A percentile compares a stretch with the other conserved stretches of the same genome.
Evolutionary conservation across 2,113 vertebrate genomes (phyloP).

Genomic region (Forbesichthys papilliferus): DNA sequence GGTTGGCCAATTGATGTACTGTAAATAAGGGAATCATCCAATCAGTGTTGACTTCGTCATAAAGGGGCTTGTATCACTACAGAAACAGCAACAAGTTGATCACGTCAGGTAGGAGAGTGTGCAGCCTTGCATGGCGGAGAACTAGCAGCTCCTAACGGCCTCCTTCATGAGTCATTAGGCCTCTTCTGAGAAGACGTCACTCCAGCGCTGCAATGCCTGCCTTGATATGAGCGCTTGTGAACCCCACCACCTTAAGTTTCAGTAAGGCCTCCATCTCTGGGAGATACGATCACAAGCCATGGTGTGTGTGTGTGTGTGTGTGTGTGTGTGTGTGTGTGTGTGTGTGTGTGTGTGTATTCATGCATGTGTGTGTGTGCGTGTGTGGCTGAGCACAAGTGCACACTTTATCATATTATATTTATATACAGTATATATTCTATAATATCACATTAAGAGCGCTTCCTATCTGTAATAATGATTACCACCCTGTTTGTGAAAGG

Average conservation of each 20-base stretch:
- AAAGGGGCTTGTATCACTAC: neutral
- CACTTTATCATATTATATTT: neutral
- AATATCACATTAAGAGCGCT: conserved; percentile 10
- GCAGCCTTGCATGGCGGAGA: conserved; percentile 16
- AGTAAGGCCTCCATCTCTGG: conserved; percentile 34
- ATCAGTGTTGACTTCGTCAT: too few species aligned
- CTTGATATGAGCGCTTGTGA: conserved; percentile 49
- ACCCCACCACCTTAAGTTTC: conserved; percentile 16
- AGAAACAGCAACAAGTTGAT: neutral
- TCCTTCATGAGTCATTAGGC: conserved; percentile 54
- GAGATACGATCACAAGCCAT: neutral
- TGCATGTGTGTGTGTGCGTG: neutral
- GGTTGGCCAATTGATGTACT: neutral
- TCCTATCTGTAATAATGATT: conserved; percentile 14
- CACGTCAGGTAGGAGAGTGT: neutral
- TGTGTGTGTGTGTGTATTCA: conserved; percentile 4
- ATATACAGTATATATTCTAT: neutral
- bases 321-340: neutral
- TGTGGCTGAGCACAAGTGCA: neutral
- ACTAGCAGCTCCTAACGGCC: conserved; percentile 11
- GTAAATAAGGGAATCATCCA: too few species aligned
- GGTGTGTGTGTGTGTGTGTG: conserved; percentile 7
- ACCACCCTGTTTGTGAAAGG: conserved; percentile 11
- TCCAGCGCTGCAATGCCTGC: conserved; percentile 44
- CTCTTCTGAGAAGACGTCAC: conserved; percentile 33